Evolutionary conservation across 2,888 invertebrate genomes (phyloP).

Genomic region (Anthrax anthrax): DNA sequence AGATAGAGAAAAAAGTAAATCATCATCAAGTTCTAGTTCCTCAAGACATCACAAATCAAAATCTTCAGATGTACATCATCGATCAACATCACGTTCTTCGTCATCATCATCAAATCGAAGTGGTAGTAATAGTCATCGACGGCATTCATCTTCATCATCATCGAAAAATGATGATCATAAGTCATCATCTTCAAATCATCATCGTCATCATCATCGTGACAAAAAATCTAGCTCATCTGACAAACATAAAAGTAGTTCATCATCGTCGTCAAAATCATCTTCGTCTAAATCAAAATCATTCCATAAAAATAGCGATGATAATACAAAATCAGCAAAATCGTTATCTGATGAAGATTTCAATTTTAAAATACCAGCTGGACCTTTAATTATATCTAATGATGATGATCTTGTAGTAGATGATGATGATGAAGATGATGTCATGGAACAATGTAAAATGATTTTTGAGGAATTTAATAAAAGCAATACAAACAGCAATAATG

Average conservation of each 20-base stretch:
- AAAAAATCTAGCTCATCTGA: slow-evolving; percentile 8
- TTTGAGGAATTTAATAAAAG: slow-evolving; percentile 62
- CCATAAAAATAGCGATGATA: slow-evolving; percentile 1
- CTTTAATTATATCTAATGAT: slow-evolving; percentile 16
- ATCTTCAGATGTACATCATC: not conserved
- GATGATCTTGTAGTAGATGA: no score
- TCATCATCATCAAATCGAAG: no score
- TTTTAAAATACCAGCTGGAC: slow-evolving; percentile 14
- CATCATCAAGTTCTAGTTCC: slow-evolving; percentile 3
- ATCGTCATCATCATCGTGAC: no score
- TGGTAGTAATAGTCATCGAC: no score
- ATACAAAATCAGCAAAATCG: no score
- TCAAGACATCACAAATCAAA: slow-evolving; percentile 9
- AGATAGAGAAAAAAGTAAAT: not conserved
- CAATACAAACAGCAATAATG: slow-evolving; percentile 5
- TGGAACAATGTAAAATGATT: slow-evolving; percentile 72
- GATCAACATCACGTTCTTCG: no score
- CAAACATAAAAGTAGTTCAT: slow-evolving; percentile 12
- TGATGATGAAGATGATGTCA: slow-evolving; percentile 58
- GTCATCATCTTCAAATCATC: no score
- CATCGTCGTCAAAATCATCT: slow-evolving; percentile 6
- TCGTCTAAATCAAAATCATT: slow-evolving; percentile 3
- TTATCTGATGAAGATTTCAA: slow-evolving; percentile 7
- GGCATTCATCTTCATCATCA: no score
- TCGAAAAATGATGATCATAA: no score